Percentiles rank a stretch among this genome's conserved stretches.
Evolutionary conservation across 2,888 invertebrate species (phyloP).

Genomic region (Chaetogeoica ovagalla): DNA sequence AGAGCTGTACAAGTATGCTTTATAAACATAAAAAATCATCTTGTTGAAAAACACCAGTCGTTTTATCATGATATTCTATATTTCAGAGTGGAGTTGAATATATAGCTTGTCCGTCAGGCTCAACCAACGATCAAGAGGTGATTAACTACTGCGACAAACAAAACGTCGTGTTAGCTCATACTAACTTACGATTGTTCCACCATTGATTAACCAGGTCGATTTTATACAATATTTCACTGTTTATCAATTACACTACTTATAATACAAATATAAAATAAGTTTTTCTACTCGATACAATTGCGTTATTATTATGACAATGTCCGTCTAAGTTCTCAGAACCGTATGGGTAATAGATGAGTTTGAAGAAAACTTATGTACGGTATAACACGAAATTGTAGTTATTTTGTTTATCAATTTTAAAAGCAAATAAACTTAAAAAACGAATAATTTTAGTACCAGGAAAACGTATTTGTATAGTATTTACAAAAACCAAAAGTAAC

Average conservation of each 20-base stretch:
- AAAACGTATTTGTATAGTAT: too few species aligned
- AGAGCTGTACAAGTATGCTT: conserved; percentile 78
- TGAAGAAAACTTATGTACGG: too few species aligned
- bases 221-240: neutral
- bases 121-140: conserved; percentile 88
- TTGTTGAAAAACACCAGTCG: neutral
- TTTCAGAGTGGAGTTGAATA: conserved; percentile 90
- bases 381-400: too few species aligned
- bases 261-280: neutral
- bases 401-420: too few species aligned
- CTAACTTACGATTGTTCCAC: conserved; percentile 89
- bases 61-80: conserved; percentile 54
- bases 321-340: too few species aligned
- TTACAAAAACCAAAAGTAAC: too few species aligned
- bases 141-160: conserved; percentile 91
- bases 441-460: too few species aligned
- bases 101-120: conserved; percentile 92
- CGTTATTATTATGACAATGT: too few species aligned
- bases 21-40: neutral
- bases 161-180: conserved; percentile 83
- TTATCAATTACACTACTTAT: too few species aligned
- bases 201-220: conserved; percentile 66
- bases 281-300: neutral
- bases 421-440: too few species aligned
- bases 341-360: too few species aligned